Conservation (phyloP, 2,888 invertebrate genomes). For the Thalpophila matura region DNA sequence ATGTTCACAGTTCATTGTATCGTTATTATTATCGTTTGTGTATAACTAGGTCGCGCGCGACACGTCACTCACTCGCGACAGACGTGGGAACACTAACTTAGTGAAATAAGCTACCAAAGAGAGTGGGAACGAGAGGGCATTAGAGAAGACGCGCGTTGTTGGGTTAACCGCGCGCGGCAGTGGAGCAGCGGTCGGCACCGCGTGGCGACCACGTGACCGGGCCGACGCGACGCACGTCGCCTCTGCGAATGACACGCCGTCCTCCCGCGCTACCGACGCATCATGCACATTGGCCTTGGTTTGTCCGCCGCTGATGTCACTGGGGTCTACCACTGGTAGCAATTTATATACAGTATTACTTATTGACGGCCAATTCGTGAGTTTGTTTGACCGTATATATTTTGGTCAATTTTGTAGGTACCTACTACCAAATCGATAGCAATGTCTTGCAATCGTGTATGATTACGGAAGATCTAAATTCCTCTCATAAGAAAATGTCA, state of each 20-base stretch:
- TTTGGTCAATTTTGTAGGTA: too few relatives aligned
- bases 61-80: slow-evolving; percentile 80
- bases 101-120: slow-evolving; percentile 75
- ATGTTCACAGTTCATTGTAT: slow-evolving; percentile 76
- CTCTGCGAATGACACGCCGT: slow-evolving; percentile 16
- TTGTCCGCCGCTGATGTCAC: slow-evolving; percentile 58
- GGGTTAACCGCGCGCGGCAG: slow-evolving; percentile 58
- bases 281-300: slow-evolving; percentile 54
- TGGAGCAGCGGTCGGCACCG: slow-evolving; percentile 42
- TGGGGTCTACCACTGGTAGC: slow-evolving; percentile 42
- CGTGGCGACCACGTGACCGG: slow-evolving; percentile 57
- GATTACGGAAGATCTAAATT: slow-evolving; percentile 3
- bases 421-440: not conserved
- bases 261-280: slow-evolving; percentile 29
- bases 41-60: slow-evolving; percentile 68
- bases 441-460: not conserved
- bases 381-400: not conserved
- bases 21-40: slow-evolving; percentile 67
- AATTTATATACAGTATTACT: slow-evolving; percentile 36
- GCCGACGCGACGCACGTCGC: slow-evolving; percentile 29
- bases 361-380: slow-evolving; percentile 22
- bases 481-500: not conserved
- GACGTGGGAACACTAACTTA: slow-evolving; percentile 82
- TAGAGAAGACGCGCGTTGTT: slow-evolving; percentile 65
- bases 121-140: slow-evolving; percentile 81